Percentiles rank a stretch among this genome's conserved stretches.
Evolutionary conservation across 2,797 vertebrate species (phyloP).

Genomic region (Hypotaenidia philippensis): DNA sequence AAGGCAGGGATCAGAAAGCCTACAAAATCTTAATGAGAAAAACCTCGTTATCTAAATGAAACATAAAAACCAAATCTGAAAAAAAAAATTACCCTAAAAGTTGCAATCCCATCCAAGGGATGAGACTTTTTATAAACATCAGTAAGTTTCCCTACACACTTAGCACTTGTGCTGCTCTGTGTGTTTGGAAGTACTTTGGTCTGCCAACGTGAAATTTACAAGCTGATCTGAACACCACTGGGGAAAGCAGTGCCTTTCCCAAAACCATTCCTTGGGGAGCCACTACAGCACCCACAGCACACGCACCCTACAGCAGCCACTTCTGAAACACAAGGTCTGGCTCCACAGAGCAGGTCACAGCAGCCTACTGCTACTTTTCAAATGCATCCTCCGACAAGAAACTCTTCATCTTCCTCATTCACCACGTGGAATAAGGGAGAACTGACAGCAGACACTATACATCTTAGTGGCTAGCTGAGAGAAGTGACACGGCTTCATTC

Average conservation of each 20-base stretch:
- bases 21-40: not conserved
- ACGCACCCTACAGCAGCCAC: too few species aligned
- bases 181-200: not conserved
- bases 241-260: not conserved
- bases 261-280: too few species aligned
- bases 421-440: not conserved
- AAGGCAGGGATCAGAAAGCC: not conserved
- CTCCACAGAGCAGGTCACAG: rapidly evolving
- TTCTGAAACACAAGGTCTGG: not conserved
- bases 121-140: not conserved
- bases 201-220: not conserved
- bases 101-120: not conserved
- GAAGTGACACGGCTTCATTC: too few species aligned
- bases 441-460: too few species aligned
- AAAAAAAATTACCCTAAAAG: not conserved
- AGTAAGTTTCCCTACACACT: not conserved
- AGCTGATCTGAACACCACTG: not conserved
- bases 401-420: not conserved
- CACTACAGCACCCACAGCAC: not conserved
- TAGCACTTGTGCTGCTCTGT: not conserved
- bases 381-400: not conserved
- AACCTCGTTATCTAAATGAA: not conserved
- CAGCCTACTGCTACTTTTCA: rapidly evolving
- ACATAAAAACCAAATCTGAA: not conserved
- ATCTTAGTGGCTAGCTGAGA: too few species aligned